Conservation (phyloP, 1,140 invertebrate genomes). For the Agrilus planipennis region DNA sequence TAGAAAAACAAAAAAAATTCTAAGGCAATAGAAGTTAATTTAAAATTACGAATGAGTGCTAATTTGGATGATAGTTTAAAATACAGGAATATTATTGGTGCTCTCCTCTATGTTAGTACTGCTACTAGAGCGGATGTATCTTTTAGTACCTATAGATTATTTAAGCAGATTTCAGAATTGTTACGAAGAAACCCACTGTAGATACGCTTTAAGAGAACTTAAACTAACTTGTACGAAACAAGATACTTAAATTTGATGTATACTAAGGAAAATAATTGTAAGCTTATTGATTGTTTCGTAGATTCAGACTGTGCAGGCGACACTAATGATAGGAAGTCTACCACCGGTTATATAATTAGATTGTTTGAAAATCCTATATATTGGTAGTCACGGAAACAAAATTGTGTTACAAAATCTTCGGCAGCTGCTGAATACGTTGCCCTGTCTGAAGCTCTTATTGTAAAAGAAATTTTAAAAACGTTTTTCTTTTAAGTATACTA, state of each 20-base stretch:
- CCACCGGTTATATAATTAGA: slow-evolving; percentile 24
- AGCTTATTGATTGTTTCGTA: slow-evolving; percentile 27
- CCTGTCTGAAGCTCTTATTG: slow-evolving; percentile 16
- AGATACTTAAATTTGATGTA: slow-evolving; percentile 25
- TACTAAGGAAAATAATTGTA: slow-evolving; percentile 18
- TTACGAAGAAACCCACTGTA: too few relatives aligned
- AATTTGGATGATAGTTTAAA: slow-evolving; percentile 1
- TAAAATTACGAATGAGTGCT: too few relatives aligned
- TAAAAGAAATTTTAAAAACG: too few relatives aligned
- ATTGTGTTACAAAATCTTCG: slow-evolving; percentile 22
- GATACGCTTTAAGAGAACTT: too few relatives aligned
- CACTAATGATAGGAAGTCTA: slow-evolving; percentile 25
- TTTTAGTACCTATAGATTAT: slow-evolving; percentile 9
- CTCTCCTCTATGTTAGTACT: slow-evolving; percentile 32
- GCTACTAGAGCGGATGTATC: slow-evolving; percentile 30
- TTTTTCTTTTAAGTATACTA: too few relatives aligned
- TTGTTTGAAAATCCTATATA: slow-evolving; percentile 22
- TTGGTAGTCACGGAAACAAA: slow-evolving; percentile 29
- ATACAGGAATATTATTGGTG: slow-evolving; percentile 27
- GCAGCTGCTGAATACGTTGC: slow-evolving; percentile 30
- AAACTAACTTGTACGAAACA: too few relatives aligned
- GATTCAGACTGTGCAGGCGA: slow-evolving; percentile 32
- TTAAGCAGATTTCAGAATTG: too few relatives aligned
- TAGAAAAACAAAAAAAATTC: too few relatives aligned
- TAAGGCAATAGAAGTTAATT: too few relatives aligned